Evolutionary conservation across 2,797 vertebrate species (phyloP), one percentile per base, ranked within the genome.

Genomic region (Melanotaenia parkinsoni): DNA sequence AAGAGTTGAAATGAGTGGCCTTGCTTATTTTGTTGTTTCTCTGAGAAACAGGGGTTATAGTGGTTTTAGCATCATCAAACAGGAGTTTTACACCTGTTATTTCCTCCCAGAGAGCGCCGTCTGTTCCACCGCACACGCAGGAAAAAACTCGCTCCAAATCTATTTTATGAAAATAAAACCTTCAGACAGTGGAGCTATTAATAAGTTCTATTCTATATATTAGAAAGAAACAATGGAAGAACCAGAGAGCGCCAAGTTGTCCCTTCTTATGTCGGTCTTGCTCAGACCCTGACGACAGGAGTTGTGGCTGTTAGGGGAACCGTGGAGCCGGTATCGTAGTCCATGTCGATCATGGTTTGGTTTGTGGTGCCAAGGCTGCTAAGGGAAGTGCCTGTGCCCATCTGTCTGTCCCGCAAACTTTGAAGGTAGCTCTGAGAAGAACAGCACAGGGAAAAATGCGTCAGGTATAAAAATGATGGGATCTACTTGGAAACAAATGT

Each of bases 361-460:
- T 94, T 93, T 68, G 77, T 51, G 4, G 95, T 91, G 71, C 91
- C 93, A 59, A 94, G 83, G 85, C 94, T 95, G 92, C 94, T 95
- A 92, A 94, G 92, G 64, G 93, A 94, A 61, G 91, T 91, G 40
- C 94, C 91, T 9, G 95, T 94, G 87, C 94, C 95, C 88, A 91
- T 92, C 58, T 96, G 96, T 65, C 88, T 93, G 66, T 97, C 96
- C 74, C 91, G 93, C 76, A 97, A 91, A 90, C 95, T 97, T 94
- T 96, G 96, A 70, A 97, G 93, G 88, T 96, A 97, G 87, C 95
- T 96, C 96, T 96, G 89, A 33, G 35, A 35, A 18, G 35, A 53
- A 61, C 58, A 63, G 58, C n/a, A 80, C 28, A 77, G 0, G 33
- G 38, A 73, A 47, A 61, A 8, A 61, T 54, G 40, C 63, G 54